phyloP scores from a whole-genome alignment of 2,888 invertebrate genomes.

The Eulithis prunata region DNA sequence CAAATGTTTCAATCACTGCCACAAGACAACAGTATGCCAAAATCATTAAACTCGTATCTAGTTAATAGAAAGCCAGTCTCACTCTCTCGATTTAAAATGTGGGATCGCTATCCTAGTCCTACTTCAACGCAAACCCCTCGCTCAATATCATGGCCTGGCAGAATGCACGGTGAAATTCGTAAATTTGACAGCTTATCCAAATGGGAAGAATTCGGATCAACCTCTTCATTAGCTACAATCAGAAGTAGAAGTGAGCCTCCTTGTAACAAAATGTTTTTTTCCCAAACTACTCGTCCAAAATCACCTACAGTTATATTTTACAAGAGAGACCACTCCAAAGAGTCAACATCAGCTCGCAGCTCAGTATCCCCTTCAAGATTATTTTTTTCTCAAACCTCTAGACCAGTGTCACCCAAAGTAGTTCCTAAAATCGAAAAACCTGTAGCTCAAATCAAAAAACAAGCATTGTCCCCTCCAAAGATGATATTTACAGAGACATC shows the following conservation, averaged over 20 bases:
- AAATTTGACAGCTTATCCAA: conserved; percentile 79
- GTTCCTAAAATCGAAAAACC: conserved; percentile 48
- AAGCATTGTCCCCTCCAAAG: conserved; percentile 63
- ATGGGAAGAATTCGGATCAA: conserved; percentile 72
- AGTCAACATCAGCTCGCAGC: conserved; percentile 43
- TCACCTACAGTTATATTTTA: conserved; percentile 73
- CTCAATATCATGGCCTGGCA: conserved; percentile 85
- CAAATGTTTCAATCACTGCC: conserved; percentile 86
- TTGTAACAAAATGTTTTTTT: conserved; percentile 78
- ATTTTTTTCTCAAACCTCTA: conserved; percentile 64
- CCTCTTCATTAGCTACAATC: conserved; percentile 77
- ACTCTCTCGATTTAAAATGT: conserved; percentile 88
- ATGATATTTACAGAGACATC: conserved; percentile 69
- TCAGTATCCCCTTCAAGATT: conserved; percentile 64
- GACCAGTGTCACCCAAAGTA: conserved; percentile 70
- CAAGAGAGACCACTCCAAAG: conserved; percentile 57
- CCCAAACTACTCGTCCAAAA: conserved; percentile 76
- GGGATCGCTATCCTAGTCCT: conserved; percentile 84
- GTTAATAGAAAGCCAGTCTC: conserved; percentile 88
- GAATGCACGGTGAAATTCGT: conserved; percentile 77
- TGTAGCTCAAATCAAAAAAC: conserved; percentile 44
- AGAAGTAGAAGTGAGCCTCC: conserved; percentile 88
- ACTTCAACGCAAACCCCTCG: conserved; percentile 83
- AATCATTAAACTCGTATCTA: conserved; percentile 87
- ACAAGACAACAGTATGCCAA: conserved; percentile 78